Evolutionary conservation across 2,113 vertebrate species (phyloP).

Genomic region (Sigmodon hispidus): DNA sequence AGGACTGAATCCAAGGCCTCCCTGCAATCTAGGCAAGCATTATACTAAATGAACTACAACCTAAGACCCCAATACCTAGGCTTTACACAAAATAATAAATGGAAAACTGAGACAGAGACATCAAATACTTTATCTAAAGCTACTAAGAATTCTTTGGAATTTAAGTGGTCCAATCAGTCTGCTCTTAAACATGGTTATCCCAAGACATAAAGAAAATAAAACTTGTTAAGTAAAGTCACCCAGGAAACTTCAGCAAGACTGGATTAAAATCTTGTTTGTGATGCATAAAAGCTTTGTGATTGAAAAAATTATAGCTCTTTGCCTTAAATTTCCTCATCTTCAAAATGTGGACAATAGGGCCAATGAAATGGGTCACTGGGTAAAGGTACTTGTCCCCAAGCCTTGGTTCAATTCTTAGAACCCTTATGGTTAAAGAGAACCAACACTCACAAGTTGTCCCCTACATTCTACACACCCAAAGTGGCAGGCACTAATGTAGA

Average conservation of each 20-base stretch:
- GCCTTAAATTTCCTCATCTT: background rate
- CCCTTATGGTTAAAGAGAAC: background rate
- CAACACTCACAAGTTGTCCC: background rate
- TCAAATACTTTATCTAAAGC: background rate
- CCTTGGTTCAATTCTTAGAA: background rate
- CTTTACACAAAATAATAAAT: conserved; percentile 12
- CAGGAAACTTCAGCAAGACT: background rate
- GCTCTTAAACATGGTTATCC: background rate
- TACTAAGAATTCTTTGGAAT: background rate
- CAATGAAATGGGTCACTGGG: background rate
- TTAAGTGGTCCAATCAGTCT: background rate
- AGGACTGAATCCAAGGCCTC: background rate
- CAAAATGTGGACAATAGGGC: background rate
- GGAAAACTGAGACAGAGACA: background rate
- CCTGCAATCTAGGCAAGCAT: background rate
- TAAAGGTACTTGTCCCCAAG: background rate
- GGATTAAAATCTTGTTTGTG: background rate
- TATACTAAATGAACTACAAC: background rate
- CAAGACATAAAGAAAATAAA: background rate
- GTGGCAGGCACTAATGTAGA: background rate
- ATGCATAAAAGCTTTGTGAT: background rate
- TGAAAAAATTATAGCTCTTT: background rate
- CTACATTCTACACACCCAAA: background rate
- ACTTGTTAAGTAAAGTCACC: background rate
- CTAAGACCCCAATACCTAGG: background rate